Percentiles rank a stretch among this genome's conserved stretches.
phyloP scores from a whole-genome alignment of 2,113 vertebrate species.

The Ciconia maguari region DNA sequence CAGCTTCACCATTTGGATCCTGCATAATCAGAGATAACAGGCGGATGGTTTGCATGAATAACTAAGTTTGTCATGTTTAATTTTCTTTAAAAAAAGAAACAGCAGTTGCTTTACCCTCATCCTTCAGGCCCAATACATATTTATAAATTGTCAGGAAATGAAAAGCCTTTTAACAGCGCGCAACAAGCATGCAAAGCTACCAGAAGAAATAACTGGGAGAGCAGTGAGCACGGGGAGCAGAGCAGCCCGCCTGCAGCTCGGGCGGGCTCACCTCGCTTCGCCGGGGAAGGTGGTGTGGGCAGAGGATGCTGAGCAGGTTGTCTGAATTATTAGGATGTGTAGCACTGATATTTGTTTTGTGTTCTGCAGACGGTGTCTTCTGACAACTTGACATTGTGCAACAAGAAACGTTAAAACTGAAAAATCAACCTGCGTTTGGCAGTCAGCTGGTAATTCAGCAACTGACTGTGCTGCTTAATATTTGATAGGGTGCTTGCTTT shows the following conservation, averaged over 20 bases:
- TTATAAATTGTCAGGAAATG: conserved; percentile 70
- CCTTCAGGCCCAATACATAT: conserved; percentile 69
- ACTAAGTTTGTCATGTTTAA: conserved; percentile 78
- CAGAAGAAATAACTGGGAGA: not conserved
- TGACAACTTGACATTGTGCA: not conserved
- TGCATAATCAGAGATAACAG: conserved; percentile 74
- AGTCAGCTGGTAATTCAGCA: not conserved
- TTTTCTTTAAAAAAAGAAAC: conserved; percentile 73
- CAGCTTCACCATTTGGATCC: conserved; percentile 69
- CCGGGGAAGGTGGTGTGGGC: not conserved
- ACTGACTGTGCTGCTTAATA: not conserved
- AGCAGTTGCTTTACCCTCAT: conserved; percentile 63
- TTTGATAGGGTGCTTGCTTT: not conserved
- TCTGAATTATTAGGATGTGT: not conserved
- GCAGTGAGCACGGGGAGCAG: not conserved
- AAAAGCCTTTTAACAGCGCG: conserved; percentile 49
- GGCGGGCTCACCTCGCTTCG: not conserved
- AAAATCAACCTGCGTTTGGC: not conserved
- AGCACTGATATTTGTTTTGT: not conserved
- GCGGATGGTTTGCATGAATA: conserved; percentile 77
- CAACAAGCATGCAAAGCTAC: conserved; percentile 53
- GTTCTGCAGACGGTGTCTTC: not conserved
- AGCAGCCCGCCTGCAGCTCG: not conserved
- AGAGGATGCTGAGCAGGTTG: not conserved
- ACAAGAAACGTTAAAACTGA: not conserved